These are phyloP conservation scores for Pseudochirops cupreus DNA, from an alignment of 2,797 vertebrate genomes.

Conservation along the genomic window DNA sequence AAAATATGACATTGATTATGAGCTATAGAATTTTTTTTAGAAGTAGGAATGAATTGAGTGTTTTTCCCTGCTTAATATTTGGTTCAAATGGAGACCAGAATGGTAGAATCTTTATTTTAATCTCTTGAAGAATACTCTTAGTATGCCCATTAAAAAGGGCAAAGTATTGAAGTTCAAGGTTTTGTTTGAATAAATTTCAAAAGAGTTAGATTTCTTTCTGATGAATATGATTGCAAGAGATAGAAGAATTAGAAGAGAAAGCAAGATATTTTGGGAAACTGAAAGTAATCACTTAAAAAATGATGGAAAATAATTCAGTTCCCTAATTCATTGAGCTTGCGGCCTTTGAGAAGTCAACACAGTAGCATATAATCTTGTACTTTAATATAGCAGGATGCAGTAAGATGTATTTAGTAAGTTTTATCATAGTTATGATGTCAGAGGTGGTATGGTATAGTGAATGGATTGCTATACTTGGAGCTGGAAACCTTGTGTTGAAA, in stretches of 20 bases:
- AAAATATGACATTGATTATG: conserved; percentile 38
- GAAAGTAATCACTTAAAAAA: neutral
- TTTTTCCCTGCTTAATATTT: conserved; percentile 1
- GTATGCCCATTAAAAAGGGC: conserved; percentile 14
- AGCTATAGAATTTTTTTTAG: conserved; percentile 14
- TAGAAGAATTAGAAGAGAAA: neutral
- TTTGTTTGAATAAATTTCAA: conserved; percentile 40
- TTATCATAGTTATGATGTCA: neutral
- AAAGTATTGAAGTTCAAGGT: conserved; percentile 24
- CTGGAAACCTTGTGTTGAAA: neutral
- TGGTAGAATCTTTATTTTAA: conserved; percentile 54
- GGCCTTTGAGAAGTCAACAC: neutral
- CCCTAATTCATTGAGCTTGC: neutral
- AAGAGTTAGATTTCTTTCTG: conserved; percentile 28
- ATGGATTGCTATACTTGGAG: neutral
- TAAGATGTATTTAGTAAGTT: neutral
- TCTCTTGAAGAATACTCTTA: conserved; percentile 31
- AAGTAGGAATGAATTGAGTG: conserved; percentile 29
- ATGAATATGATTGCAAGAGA: conserved; percentile 46
- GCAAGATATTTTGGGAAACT: neutral
- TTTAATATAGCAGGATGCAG: neutral
- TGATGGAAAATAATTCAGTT: neutral
- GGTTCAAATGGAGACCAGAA: conserved; percentile 45
- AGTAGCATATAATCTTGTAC: conserved; percentile 7
- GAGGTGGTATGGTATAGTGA: neutral